phyloP scores from a whole-genome alignment of 2,888 invertebrate species.

The Eupithecia subumbrata region DNA sequence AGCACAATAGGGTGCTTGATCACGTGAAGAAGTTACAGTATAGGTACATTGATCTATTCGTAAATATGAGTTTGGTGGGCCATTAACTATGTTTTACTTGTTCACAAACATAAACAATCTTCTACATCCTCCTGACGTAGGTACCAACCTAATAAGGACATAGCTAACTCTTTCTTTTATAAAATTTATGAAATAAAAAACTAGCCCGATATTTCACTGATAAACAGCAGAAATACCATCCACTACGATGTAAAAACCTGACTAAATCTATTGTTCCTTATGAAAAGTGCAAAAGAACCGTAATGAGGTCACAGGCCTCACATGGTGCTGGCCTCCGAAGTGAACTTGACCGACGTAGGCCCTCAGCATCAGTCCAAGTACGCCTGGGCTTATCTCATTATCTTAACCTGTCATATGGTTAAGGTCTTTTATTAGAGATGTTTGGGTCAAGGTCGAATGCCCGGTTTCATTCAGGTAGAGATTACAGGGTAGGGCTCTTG shows the following conservation, averaged over 20 bases:
- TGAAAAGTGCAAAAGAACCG: not conserved
- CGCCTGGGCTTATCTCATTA: constrained; percentile 39
- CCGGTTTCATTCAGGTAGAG: constrained; percentile 25
- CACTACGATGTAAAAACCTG: not conserved
- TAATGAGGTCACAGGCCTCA: not conserved
- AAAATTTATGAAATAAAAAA: not conserved
- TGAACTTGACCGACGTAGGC: constrained; percentile 57
- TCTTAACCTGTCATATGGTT: constrained; percentile 29
- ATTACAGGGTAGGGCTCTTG: constrained; percentile 1
- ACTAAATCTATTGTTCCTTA: not conserved
- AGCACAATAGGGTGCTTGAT: constrained; percentile 37
- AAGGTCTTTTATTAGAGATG: constrained; percentile 26
- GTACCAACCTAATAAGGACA: not conserved
- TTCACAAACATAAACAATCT: not conserved
- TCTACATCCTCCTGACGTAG: not conserved
- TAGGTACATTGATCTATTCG: not conserved
- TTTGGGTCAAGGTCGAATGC: constrained; percentile 24
- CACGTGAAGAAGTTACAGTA: constrained; percentile 18
- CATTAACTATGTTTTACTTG: no score
- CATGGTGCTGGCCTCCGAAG: not conserved
- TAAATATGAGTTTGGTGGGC: not conserved
- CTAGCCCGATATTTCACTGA: not conserved
- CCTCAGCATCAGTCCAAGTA: constrained; percentile 30
- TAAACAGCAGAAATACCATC: not conserved
- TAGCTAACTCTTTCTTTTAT: not conserved